phyloP scores from a whole-genome alignment of 2,888 invertebrate genomes.

The Metacarcinus magister region DNA sequence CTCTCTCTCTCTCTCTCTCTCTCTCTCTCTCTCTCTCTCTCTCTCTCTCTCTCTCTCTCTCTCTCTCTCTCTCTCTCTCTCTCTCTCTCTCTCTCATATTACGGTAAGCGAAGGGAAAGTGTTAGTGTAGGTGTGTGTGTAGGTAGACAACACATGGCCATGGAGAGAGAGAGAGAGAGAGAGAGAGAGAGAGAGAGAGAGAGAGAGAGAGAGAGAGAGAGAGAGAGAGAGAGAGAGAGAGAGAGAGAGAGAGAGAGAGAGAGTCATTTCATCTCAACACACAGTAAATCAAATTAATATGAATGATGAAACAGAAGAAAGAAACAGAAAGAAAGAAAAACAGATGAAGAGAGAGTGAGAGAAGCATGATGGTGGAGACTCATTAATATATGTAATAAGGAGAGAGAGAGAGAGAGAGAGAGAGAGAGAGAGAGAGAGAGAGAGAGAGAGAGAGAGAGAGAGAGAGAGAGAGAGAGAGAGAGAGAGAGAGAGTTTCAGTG shows the following conservation, averaged over 20 bases:
- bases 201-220: conserved; percentile 48
- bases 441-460: conserved; percentile 34
- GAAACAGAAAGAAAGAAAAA: background rate
- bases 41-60: conserved; percentile 21
- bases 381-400: background rate
- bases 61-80: conserved; percentile 10
- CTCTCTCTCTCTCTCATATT: background rate
- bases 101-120: background rate
- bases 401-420: conserved; percentile 23
- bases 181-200: conserved; percentile 21
- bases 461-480: background rate
- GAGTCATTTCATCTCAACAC: background rate
- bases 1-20: background rate
- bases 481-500: too few species aligned
- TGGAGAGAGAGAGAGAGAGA: background rate
- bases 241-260: background rate
- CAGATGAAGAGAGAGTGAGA: background rate
- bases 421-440: conserved; percentile 19
- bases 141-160: background rate
- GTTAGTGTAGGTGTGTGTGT: conserved; percentile 27
- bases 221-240: conserved; percentile 3
- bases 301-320: background rate
- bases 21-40: conserved; percentile 31
- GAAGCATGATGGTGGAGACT: background rate
- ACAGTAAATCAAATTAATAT: background rate